phyloP scores from a whole-genome alignment of 2,113 vertebrate species.

The Eleginops maclovinus region DNA sequence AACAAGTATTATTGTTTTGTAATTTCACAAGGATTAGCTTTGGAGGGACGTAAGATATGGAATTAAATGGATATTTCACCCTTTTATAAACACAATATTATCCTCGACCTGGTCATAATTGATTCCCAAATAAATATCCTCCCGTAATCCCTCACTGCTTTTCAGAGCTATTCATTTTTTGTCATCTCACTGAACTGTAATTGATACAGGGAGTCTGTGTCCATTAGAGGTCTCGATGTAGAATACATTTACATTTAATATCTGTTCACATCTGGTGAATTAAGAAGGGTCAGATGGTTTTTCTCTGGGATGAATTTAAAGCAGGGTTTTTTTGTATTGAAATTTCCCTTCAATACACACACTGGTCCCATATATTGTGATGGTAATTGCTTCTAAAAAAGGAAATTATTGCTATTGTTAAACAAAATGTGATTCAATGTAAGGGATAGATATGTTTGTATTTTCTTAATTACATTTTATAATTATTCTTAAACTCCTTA shows the following conservation, averaged over 20 bases:
- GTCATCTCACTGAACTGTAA: constrained; percentile 32
- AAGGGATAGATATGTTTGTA: not conserved
- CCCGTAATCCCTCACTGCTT: constrained; percentile 39
- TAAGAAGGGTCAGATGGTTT: constrained; percentile 34
- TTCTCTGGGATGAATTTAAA: constrained; percentile 18
- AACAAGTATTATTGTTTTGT: constrained; percentile 2
- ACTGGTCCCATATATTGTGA: not conserved
- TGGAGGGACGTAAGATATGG: not conserved
- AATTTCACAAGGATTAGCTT: constrained; percentile 4
- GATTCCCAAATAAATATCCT: constrained; percentile 40
- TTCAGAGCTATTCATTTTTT: constrained; percentile 22
- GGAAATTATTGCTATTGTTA: not conserved
- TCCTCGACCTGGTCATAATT: constrained; percentile 24
- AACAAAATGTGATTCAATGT: not conserved
- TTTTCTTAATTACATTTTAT: not conserved
- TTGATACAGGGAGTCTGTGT: constrained; percentile 40
- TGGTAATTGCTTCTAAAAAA: not conserved
- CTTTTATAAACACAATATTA: constrained; percentile 22
- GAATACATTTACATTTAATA: constrained; percentile 65
- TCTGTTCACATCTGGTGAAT: constrained; percentile 53
- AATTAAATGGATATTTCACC: not conserved
- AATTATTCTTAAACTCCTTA: not conserved
- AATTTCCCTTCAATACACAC: not conserved
- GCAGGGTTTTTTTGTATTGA: not conserved
- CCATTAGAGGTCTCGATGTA: constrained; percentile 30